Evolutionary conservation across 92 coral and sea anemone genomes (phyloP), one percentile per base, ranked within the genome.

Genomic region (Epizoanthus stellaris): DNA sequence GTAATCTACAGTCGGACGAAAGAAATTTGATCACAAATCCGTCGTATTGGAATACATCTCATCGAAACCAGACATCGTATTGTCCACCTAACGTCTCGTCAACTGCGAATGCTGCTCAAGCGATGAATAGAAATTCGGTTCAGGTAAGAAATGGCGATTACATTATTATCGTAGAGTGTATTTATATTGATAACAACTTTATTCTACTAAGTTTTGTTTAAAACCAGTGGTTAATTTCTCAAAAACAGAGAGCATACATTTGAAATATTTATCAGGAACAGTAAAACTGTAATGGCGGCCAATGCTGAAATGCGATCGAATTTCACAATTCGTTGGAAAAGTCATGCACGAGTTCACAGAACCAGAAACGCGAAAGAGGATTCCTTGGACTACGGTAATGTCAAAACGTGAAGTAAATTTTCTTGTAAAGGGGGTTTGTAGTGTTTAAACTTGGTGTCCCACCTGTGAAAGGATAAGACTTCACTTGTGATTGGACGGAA

Each of bases 241-340:
- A 14, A 64, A 45, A 79, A 25, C 83, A 61, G 83, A 79, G 83
- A 79, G 71, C 98, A 73, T 88, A 80, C 93, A 88, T 88, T 86
- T 94, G 82, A 94, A 94, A 94, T 94, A 94, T 94, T 94, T 94
- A 94, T 94, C 93, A 83, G 75, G 56, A 10, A 81, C 82, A 86
- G 71, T 42, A 80, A 71, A 73, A 72, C 73, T 83, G 93, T 88
- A 92, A 94, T 94, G 98, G 98, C 98, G 98, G 98, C 88, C 88
- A 86, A 81, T 11, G 93, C 92, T 84, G 82, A 73, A 73, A 89
- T 92, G 92, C 82, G 95, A 94, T 94, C 98, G 89, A 75, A 90
- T 94, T 94, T 94, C 98, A 92, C 66, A 43, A 64, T 58, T 47
- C 82, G 81, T 68, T 80, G 19, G 60, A 81, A 85, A 85, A 85